Percentiles rank a stretch among this genome's conserved stretches.
Conservation (phyloP, 2,888 invertebrate species). For the Halictus ligatus region DNA sequence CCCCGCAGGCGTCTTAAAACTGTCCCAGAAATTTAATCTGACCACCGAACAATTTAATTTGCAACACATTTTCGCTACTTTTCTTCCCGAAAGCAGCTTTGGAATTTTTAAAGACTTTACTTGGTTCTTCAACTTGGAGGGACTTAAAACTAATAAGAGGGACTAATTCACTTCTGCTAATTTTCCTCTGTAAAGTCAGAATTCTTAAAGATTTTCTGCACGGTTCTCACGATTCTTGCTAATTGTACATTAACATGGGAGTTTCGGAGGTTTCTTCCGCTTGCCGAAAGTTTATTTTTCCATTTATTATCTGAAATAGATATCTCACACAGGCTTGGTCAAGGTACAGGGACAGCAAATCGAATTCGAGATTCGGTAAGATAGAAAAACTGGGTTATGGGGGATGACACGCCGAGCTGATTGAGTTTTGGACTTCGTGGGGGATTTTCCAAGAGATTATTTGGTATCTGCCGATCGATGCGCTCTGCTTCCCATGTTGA, state of each 20-base stretch:
- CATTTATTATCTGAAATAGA: neutral
- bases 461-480: slow-evolving; percentile 9
- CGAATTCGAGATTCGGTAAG: slow-evolving; percentile 15
- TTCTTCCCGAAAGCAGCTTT: neutral
- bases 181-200: neutral
- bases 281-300: neutral
- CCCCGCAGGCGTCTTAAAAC: neutral
- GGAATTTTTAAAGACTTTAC: neutral
- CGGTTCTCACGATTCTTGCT: neutral
- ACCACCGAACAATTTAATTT: neutral
- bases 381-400: slow-evolving; percentile 13
- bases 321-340: neutral
- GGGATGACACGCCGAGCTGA: neutral
- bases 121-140: neutral
- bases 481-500: neutral
- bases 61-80: neutral
- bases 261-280: neutral
- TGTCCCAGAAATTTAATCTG: neutral
- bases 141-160: neutral
- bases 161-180: neutral
- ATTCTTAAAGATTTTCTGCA: neutral
- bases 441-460: slow-evolving; percentile 9
- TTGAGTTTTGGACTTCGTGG: slow-evolving; percentile 5
- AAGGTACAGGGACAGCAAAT: neutral
- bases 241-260: neutral